Evolutionary conservation across 1,140 invertebrate genomes (phyloP).

Genomic region (Sesamia nonagrioides): DNA sequence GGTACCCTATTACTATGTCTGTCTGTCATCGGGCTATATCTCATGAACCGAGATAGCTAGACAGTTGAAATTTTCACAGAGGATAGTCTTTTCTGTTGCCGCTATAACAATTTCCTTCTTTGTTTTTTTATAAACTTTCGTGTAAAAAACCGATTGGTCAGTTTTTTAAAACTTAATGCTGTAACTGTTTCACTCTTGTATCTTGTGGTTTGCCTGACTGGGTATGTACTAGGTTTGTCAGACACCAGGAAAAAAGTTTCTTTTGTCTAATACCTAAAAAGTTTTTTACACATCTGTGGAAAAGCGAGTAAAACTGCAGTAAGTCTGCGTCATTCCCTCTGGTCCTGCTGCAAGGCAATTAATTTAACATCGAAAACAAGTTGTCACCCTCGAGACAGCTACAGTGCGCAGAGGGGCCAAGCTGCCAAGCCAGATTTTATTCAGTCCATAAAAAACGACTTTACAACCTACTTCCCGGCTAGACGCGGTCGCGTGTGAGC

Average conservation of each 20-base stretch:
- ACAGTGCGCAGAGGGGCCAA: slow-evolving; percentile 43
- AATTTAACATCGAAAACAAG: slow-evolving; percentile 45
- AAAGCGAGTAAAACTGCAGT: background rate
- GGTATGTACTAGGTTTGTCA: no score
- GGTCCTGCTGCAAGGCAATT: slow-evolving; percentile 6
- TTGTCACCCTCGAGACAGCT: slow-evolving; percentile 17
- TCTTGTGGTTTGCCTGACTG: no score
- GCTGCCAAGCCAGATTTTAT: slow-evolving; percentile 50
- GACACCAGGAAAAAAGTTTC: no score
- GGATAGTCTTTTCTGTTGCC: no score
- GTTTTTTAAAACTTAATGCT: no score
- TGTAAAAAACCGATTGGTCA: no score
- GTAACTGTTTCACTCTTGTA: no score
- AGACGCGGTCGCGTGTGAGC: slow-evolving; percentile 70
- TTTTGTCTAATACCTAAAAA: background rate
- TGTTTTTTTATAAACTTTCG: no score
- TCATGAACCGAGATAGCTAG: background rate
- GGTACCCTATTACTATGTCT: no score
- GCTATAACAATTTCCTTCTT: no score
- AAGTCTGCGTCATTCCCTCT: background rate
- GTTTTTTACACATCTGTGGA: background rate
- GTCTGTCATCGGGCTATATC: no score
- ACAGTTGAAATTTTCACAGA: no score
- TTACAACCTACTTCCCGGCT: slow-evolving; percentile 72
- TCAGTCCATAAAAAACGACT: slow-evolving; percentile 64